Percentiles rank a stretch among this genome's conserved stretches.
Conservation (phyloP, 1,140 invertebrate genomes). For the Stenopsyche tienmushanensis region DNA sequence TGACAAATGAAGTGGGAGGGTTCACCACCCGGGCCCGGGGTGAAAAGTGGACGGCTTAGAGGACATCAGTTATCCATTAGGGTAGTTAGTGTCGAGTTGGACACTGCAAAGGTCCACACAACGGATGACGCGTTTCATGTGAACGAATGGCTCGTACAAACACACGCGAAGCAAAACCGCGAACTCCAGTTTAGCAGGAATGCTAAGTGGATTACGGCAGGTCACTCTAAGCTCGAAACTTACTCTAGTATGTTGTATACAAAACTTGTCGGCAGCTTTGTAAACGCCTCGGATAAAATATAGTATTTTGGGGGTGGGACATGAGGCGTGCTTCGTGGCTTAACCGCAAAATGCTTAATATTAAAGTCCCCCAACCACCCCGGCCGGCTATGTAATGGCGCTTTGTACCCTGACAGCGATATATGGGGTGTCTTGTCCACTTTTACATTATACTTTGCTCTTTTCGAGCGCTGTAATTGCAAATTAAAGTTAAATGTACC, state of each 20-base stretch:
- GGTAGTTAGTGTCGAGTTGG: conserved; percentile 33
- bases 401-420: not conserved
- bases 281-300: conserved; percentile 38
- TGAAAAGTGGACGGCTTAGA: conserved; percentile 18
- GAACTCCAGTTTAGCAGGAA: not conserved
- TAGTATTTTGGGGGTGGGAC: conserved; percentile 24
- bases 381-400: too few species aligned
- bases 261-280: conserved; percentile 40
- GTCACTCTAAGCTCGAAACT: conserved; percentile 12
- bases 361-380: not conserved
- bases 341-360: conserved; percentile 1
- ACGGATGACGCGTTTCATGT: conserved; percentile 29
- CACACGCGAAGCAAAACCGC: not conserved
- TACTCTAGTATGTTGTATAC: conserved; percentile 22
- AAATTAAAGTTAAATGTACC: too few species aligned
- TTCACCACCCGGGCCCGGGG: conserved; percentile 9
- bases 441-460: too few species aligned
- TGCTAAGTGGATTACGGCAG: conserved; percentile 30
- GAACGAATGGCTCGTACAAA: conserved; percentile 11
- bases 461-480: too few species aligned
- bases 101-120: conserved; percentile 26
- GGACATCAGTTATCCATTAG: conserved; percentile 42
- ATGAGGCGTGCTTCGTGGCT: not conserved
- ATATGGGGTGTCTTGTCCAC: not conserved
- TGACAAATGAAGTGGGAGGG: conserved; percentile 34